Conservation (phyloP, 2,888 invertebrate genomes). For the Endomychus coccineus region DNA sequence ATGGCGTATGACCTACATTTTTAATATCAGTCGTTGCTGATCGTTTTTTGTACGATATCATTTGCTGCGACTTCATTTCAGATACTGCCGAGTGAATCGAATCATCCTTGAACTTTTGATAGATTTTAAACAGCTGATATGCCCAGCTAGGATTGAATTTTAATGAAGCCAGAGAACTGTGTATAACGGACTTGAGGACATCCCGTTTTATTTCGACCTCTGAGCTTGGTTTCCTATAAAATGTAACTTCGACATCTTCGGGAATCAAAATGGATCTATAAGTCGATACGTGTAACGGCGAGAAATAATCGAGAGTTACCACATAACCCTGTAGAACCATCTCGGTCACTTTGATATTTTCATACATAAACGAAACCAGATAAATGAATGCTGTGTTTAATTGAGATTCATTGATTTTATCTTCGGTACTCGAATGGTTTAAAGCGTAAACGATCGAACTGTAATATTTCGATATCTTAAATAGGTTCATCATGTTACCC, state of each 20-base stretch:
- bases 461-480: conserved; percentile 24
- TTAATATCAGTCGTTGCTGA: background rate
- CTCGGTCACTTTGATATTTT: conserved; percentile 24
- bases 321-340: conserved; percentile 23
- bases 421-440: conserved; percentile 1
- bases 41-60: conserved; percentile 49
- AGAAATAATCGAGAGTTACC: conserved; percentile 27
- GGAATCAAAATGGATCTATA: conserved; percentile 8
- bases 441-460: conserved; percentile 10
- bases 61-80: conserved; percentile 46
- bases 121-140: conserved; percentile 61
- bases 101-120: conserved; percentile 63
- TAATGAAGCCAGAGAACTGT: conserved; percentile 56
- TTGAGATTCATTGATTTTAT: conserved; percentile 15
- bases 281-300: conserved; percentile 14
- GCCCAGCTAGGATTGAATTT: conserved; percentile 56
- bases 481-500: conserved; percentile 17
- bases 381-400: conserved; percentile 25
- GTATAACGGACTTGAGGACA: conserved; percentile 53
- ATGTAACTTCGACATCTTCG: conserved; percentile 12
- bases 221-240: conserved; percentile 41
- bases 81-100: conserved; percentile 53
- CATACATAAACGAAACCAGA: conserved; percentile 25
- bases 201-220: conserved; percentile 48
- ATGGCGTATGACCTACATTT: conserved; percentile 30